Evolutionary conservation across 2,797 vertebrate genomes (phyloP).

Genomic region (Aquila chrysaetos): DNA sequence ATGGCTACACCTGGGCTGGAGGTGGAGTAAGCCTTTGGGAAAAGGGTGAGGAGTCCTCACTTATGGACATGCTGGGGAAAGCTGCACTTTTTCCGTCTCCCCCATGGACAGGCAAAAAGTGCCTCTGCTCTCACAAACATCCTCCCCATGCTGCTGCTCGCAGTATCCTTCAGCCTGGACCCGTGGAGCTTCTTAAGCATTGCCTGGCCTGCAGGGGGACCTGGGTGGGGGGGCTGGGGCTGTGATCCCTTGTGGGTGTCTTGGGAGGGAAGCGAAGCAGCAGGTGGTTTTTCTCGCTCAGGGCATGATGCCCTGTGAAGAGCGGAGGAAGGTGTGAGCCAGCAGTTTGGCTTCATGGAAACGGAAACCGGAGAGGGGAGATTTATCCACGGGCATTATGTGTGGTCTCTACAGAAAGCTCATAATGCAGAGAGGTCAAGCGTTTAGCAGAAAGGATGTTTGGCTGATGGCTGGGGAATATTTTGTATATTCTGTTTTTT

Average conservation of each 20-base stretch:
- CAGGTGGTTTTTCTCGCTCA: background rate
- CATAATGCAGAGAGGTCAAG: conserved; percentile 22
- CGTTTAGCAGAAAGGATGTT: background rate
- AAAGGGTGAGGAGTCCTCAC: background rate
- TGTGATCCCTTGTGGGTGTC: background rate
- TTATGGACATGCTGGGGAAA: background rate
- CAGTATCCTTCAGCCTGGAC: background rate
- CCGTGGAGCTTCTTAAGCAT: background rate
- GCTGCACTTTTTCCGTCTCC: background rate
- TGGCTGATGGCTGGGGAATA: background rate
- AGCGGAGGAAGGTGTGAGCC: conserved; percentile 38
- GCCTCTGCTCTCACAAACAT: background rate
- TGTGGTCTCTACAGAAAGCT: conserved; percentile 51
- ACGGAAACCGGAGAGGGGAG: conserved; percentile 33
- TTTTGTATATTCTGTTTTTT: background rate
- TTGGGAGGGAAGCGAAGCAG: background rate
- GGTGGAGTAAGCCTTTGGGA: background rate
- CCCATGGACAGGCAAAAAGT: background rate
- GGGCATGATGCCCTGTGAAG: conserved; percentile 27
- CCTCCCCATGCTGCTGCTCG: background rate
- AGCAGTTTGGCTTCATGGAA: conserved; percentile 42
- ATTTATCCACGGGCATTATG: conserved; percentile 50
- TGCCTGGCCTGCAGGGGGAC: background rate
- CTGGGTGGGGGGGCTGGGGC: background rate
- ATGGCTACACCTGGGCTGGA: background rate